Percentiles rank a stretch among this genome's conserved stretches.
Conservation (phyloP, 2,888 invertebrate genomes). For the Merodon equestris region DNA sequence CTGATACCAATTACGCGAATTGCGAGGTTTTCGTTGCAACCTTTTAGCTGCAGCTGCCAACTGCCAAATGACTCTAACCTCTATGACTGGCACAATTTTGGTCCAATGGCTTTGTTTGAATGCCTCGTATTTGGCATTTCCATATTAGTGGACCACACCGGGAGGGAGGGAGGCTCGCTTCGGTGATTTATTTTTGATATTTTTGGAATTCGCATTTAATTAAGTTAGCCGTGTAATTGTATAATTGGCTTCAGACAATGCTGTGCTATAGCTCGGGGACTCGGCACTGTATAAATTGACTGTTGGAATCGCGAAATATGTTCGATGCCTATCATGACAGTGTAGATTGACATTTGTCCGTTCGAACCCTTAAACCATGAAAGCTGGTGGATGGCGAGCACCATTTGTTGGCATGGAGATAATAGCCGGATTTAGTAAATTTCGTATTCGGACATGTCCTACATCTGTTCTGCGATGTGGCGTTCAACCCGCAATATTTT, state of each 20-base stretch:
- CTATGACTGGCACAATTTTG: slow-evolving; percentile 60
- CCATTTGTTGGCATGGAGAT: slow-evolving; percentile 43
- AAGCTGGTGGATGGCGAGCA: no score
- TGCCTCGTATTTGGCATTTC: slow-evolving; percentile 43
- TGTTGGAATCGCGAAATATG: slow-evolving; percentile 58
- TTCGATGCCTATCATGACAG: slow-evolving; percentile 21
- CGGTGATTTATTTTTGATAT: slow-evolving; percentile 51
- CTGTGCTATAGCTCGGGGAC: no score
- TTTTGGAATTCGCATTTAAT: slow-evolving; percentile 63
- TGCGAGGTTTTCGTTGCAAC: slow-evolving; percentile 54
- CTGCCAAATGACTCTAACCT: slow-evolving; percentile 56
- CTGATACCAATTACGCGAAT: slow-evolving; percentile 67
- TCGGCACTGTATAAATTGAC: no score
- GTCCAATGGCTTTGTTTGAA: slow-evolving; percentile 14
- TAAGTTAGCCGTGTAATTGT: slow-evolving; percentile 15
- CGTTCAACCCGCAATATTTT: slow-evolving; percentile 58
- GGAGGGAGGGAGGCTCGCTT: slow-evolving; percentile 18
- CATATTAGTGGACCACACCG: slow-evolving; percentile 41
- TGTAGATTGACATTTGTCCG: slow-evolving; percentile 11
- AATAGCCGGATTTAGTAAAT: slow-evolving; percentile 66
- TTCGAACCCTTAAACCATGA: no score
- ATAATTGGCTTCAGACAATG: no score
- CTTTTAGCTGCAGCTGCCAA: slow-evolving; percentile 27
- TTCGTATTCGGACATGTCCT: slow-evolving; percentile 64
- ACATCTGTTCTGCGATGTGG: slow-evolving; percentile 57